Conservation (phyloP, 2,113 vertebrate genomes). For the Epinephelus lanceolatus region DNA sequence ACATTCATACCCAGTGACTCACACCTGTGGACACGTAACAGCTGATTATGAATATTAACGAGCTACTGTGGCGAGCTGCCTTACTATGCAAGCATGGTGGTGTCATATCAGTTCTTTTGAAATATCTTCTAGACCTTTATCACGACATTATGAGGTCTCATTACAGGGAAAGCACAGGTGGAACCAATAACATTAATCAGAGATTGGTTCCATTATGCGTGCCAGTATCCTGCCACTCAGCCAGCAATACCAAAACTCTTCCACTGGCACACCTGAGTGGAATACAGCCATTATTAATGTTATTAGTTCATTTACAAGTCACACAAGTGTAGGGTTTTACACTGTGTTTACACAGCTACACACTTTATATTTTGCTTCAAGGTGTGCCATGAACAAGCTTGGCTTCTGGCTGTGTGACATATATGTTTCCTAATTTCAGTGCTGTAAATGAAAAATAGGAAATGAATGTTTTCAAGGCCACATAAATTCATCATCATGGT, state of each 20-base stretch:
- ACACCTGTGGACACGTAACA: background rate
- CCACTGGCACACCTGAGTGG: constrained; percentile 18
- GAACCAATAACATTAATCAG: constrained; percentile 31
- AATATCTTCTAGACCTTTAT: background rate
- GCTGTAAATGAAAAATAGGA: constrained; percentile 8
- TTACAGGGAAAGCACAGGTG: constrained; percentile 17
- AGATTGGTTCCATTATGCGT: constrained; percentile 21
- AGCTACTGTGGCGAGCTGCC: background rate
- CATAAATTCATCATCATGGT: constrained; percentile 7
- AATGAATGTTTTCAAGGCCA: constrained; percentile 2
- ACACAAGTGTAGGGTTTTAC: constrained; percentile 1
- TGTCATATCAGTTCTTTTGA: background rate
- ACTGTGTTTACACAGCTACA: constrained; percentile 28
- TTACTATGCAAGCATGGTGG: background rate
- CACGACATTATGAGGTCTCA: background rate
- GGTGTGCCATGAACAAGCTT: background rate
- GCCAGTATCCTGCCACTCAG: background rate
- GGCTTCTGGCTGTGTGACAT: background rate
- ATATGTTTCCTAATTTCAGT: background rate
- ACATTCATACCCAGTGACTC: background rate
- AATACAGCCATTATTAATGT: constrained; percentile 27
- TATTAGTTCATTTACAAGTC: constrained; percentile 29
- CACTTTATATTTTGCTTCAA: constrained; percentile 11
- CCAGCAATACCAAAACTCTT: background rate
- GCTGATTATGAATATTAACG: background rate